Base-by-base conservation (phyloP, 2,797 vertebrate genomes). In the Enteromius viviparus region DNA sequence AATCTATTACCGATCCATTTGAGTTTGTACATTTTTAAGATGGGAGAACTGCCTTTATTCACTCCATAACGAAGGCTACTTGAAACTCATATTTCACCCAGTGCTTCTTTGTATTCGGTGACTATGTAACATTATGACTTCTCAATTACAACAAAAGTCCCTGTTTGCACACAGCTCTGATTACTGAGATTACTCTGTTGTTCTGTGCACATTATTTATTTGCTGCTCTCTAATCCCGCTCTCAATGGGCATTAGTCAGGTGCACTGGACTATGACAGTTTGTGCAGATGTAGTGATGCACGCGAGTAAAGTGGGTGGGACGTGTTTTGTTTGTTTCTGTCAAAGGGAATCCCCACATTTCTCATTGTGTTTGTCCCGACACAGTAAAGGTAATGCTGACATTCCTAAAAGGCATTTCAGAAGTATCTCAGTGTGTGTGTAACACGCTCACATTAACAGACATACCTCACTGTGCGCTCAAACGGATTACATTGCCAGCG, bases 331-430 rank as follows among this genome's bases (percentile, higher is more conserved):
- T 92, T 84, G 91, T 91, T 91, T 92, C 89, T 90, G 90, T 68
- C 68, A 76, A 83, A 93, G 94, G 94, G 93, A 95, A 94, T 94
- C 93, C 94, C 94, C 94, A 78, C 82, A 78, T 83, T 88, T 82
- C 78, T 80, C 55, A 83, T 29, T 89, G 84, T 87, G 79, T 87
- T 89, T 85, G 70, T 78, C 81, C 47, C 84, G 9, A 32, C 29
- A 70, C 37, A 53, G 85, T 83, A 81, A 79, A 85, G 69, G 87
- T 81, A 79, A 55, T 76, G 86, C 53, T 77, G 82, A 83, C 4
- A 3, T 60, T 42, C 51, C 72, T 76, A 21, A 65, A 65, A 74
- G 60, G 80, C 70, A 72, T 32, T 64, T 74, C 15, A 71, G 68
- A 71, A 60, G 66, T 58, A 45, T 70, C 66, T 70, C 66, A 58